phyloP scores from a whole-genome alignment of 2,113 vertebrate species.

The Planiliza haematocheilus region DNA sequence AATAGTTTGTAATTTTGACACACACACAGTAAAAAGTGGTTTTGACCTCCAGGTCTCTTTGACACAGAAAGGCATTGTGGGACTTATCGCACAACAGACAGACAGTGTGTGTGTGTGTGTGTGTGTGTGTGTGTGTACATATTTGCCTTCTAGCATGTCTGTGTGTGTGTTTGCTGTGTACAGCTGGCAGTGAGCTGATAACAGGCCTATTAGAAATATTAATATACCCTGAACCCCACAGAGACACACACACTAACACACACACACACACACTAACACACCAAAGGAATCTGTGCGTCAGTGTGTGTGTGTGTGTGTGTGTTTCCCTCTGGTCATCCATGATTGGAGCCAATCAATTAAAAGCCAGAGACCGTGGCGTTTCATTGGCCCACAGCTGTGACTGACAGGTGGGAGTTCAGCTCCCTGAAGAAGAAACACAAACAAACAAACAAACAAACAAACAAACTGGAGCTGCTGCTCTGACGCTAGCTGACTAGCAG shows the following conservation, averaged over 20 bases:
- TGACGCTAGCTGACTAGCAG: too few species aligned
- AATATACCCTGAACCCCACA: constrained; percentile 76
- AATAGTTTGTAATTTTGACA: constrained; percentile 33
- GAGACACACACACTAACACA: constrained; percentile 50
- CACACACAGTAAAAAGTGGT: constrained; percentile 53
- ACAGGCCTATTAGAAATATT: constrained; percentile 79
- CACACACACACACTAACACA: constrained; percentile 2
- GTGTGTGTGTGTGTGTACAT: constrained; percentile 44
- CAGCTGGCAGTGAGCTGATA: constrained; percentile 80
- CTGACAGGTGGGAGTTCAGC: constrained; percentile 1
- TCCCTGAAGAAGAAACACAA: neutral
- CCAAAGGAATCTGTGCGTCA: constrained; percentile 24
- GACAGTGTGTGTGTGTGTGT: constrained; percentile 27
- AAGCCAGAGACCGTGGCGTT: neutral
- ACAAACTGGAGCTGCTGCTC: too few species aligned
- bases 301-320: constrained; percentile 15
- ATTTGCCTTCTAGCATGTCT: constrained; percentile 17
- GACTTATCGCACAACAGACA: constrained; percentile 71
- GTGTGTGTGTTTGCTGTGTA: constrained; percentile 65
- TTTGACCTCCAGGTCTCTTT: constrained; percentile 76
- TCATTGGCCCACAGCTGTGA: constrained; percentile 55
- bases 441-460: neutral
- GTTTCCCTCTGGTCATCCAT: constrained; percentile 41
- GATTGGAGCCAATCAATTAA: constrained; percentile 67
- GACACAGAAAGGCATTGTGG: constrained; percentile 72